Evolutionary conservation across 92 coral and sea anemone species (phyloP), one percentile per base, ranked within the genome.

Genomic region (Galaxea fascicularis): DNA sequence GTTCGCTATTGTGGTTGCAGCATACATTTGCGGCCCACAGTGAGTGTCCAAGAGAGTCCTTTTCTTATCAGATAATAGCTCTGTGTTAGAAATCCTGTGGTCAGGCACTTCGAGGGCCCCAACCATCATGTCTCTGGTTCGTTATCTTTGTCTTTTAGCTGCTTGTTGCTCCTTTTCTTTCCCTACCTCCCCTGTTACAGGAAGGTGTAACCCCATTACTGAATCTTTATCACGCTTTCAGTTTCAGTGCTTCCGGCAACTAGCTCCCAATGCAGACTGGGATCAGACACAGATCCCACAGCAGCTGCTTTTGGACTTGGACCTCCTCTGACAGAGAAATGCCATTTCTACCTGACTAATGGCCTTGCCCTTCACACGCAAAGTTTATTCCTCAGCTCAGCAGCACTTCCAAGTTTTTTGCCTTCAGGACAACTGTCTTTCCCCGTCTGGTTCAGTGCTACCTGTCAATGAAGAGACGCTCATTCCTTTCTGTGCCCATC

Each of bases 61-160:
- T n/a, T n/a, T n/a, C 49, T 60, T 41, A 45, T 47, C 76, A 28
- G 74, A 46, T 26, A 84, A 45, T 30, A 27, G 52, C 31, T 29
- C 69, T 16, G 77, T 65, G 22, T 84, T 45, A 31, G 67, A 62
- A n/a, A 49, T 65, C 46, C 66, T 77, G 63, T 56, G 49, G 53
- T 45, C 84, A n/a, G 68, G 77, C 49, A 83, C 81, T 22, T 83
- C n/a, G n/a, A n/a, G n/a, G n/a, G n/a, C n/a, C n/a, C 82, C 58
- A 8, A 4, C 35, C 78, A 14, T 82, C 13, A 82, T 82, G 87
- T 9, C 49, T 21, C 57, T 83, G 68, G 63, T 83, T 51, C 71
- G 27, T 29, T 52, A 35, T 18, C 71, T 83, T 31, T 64, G 49
- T 15, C 70, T 71, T 20, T 4, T 44, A 17, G 81, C 81, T 8